A percentile compares a stretch with the other conserved stretches of the same genome.
Evolutionary conservation across 2,113 vertebrate genomes (phyloP).

Genomic region (Poeciliopsis prolifica): DNA sequence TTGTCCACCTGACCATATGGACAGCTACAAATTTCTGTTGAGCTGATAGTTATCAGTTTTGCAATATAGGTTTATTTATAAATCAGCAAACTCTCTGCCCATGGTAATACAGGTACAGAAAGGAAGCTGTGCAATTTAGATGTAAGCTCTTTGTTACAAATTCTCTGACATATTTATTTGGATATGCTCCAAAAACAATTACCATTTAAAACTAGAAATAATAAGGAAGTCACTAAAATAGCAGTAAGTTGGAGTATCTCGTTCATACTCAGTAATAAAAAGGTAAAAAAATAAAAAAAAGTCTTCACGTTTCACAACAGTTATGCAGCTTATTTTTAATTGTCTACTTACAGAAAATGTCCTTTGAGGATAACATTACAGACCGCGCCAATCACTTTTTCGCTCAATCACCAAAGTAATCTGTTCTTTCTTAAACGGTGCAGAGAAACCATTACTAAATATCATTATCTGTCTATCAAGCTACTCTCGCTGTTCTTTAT

Average conservation of each 20-base stretch:
- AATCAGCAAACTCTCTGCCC: too few species aligned
- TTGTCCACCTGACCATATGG: too few species aligned
- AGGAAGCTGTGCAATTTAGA: too few species aligned
- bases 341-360: not conserved
- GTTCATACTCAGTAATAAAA: not conserved
- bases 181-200: too few species aligned
- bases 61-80: too few species aligned
- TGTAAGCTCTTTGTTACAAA: too few species aligned
- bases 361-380: not conserved
- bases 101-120: too few species aligned
- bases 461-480: not conserved
- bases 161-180: too few species aligned
- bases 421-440: not conserved
- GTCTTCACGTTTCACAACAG: not conserved
- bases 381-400: not conserved
- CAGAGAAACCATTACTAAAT: not conserved
- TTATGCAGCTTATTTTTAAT: not conserved
- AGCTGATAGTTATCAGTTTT: too few species aligned
- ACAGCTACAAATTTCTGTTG: too few species aligned
- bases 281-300: not conserved
- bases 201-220: too few species aligned
- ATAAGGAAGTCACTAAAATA: not conserved
- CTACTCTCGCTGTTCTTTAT: not conserved
- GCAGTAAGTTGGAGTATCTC: not conserved
- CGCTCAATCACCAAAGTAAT: slow-evolving; percentile 6